Percentiles rank a stretch among this genome's conserved stretches.
Conservation (phyloP, 1,140 invertebrate genomes). For the Procambarus virginalis region DNA sequence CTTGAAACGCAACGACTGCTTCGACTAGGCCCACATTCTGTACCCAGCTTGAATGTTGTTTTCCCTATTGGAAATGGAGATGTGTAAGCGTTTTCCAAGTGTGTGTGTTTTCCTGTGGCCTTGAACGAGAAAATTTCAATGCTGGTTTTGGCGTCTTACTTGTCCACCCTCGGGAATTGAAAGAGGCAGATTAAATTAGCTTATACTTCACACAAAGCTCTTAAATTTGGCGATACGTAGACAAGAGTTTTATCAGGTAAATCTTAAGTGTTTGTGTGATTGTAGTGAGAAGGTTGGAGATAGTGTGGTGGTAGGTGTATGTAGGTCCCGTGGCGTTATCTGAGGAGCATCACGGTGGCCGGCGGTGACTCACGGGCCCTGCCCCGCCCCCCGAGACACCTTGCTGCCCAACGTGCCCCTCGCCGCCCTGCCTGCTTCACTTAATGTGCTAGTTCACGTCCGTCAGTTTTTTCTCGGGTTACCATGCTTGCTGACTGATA, state of each 20-base stretch:
- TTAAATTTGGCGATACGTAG: background rate
- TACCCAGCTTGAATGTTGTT: too few species aligned
- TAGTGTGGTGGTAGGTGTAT: background rate
- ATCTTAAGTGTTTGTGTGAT: background rate
- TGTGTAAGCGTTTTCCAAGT: too few species aligned
- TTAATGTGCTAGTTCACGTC: background rate
- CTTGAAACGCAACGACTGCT: too few species aligned
- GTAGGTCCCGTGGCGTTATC: background rate
- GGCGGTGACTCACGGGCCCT: constrained; percentile 13
- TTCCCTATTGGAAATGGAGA: too few species aligned
- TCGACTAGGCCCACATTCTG: too few species aligned
- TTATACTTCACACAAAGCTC: background rate
- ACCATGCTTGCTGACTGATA: too few species aligned
- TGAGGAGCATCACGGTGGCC: constrained; percentile 18
- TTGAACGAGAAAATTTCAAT: too few species aligned
- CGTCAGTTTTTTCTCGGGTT: too few species aligned
- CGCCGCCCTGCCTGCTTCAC: background rate
- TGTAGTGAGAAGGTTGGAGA: background rate
- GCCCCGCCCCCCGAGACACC: background rate
- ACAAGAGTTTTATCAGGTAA: background rate
- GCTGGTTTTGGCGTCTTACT: too few species aligned
- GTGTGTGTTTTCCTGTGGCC: too few species aligned
- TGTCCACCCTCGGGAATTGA: too few species aligned
- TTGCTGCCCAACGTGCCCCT: too few species aligned
- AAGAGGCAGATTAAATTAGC: background rate